Evolutionary conservation across 2,113 vertebrate species (phyloP).

Genomic region (Ophthalmolycus amberensis): DNA sequence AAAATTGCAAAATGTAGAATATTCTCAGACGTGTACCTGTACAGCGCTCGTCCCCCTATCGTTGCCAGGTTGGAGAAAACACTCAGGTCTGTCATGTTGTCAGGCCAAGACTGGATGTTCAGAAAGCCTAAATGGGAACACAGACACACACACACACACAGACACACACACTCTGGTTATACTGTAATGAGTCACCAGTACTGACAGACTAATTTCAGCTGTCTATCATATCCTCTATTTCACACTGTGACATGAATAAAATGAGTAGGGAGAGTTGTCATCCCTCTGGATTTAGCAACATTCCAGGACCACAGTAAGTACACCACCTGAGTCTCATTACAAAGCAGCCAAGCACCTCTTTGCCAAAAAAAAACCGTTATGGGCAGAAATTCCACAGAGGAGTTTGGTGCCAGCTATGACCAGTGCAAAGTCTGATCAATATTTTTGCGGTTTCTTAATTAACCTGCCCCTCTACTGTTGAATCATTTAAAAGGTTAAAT

Average conservation of each 20-base stretch:
- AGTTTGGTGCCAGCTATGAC: conserved; percentile 31
- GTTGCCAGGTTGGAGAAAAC: conserved; percentile 97
- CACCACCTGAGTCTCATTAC: conserved; percentile 49
- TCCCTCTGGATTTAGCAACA: conserved; percentile 40
- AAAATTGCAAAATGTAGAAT: conserved; percentile 65
- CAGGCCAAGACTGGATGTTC: conserved; percentile 98
- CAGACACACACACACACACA: conserved; percentile 35
- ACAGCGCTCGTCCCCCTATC: conserved; percentile 94
- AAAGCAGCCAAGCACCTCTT: conserved; percentile 21
- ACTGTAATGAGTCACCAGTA: conserved; percentile 39
- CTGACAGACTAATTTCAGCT: conserved; percentile 35
- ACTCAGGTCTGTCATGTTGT: conserved; percentile 97
- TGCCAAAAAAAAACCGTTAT: conserved; percentile 17
- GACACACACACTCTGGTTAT: conserved; percentile 34
- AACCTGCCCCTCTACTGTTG: conserved; percentile 45
- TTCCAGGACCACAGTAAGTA: conserved; percentile 20
- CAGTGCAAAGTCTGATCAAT: conserved; percentile 52
- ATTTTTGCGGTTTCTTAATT: conserved; percentile 70
- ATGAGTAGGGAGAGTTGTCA: conserved; percentile 12
- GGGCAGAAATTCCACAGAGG: conserved; percentile 4
- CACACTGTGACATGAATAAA: conserved; percentile 45
- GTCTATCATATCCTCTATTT: conserved; percentile 44
- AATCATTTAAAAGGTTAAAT: conserved; percentile 77
- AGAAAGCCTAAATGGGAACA: conserved; percentile 87
- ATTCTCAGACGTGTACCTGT: conserved; percentile 90